phyloP scores from a whole-genome alignment of 2,888 invertebrate genomes.

The Octodonta nipae region DNA sequence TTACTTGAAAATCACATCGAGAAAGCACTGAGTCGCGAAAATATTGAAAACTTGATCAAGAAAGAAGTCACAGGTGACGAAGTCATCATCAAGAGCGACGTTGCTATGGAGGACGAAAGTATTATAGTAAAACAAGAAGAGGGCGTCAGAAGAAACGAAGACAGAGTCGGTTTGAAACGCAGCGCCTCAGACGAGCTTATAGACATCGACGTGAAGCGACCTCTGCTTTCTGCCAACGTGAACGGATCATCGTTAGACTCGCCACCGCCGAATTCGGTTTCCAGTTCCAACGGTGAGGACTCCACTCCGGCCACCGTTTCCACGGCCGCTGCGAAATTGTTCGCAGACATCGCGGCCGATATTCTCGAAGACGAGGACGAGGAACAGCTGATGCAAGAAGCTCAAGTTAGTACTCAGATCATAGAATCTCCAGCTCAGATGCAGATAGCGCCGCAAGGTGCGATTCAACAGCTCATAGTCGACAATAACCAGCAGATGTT shows the following conservation, averaged over 20 bases:
- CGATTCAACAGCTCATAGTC: constrained; percentile 27
- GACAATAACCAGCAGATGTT: constrained; percentile 31
- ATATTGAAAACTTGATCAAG: constrained; percentile 6
- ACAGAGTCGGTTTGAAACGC: constrained; percentile 24
- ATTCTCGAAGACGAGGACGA: constrained; percentile 70
- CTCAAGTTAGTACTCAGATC: constrained; percentile 14
- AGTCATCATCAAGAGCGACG: background rate
- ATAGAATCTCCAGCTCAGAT: constrained; percentile 9
- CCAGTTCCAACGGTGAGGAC: constrained; percentile 39
- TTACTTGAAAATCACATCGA: constrained; percentile 47
- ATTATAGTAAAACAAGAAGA: constrained; percentile 1
- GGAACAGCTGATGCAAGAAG: constrained; percentile 33
- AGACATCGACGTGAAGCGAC: constrained; percentile 37
- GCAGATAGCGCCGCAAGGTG: constrained; percentile 12
- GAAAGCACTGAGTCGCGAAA: constrained; percentile 33
- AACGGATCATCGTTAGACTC: constrained; percentile 32
- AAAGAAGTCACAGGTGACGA: constrained; percentile 1
- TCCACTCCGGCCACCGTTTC: constrained; percentile 51
- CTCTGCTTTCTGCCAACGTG: constrained; percentile 23
- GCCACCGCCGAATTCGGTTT: constrained; percentile 37
- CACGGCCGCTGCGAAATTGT: constrained; percentile 72
- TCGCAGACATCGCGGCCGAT: constrained; percentile 73
- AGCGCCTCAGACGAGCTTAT: constrained; percentile 33
- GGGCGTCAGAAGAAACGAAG: constrained; percentile 12
- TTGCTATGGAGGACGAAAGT: background rate